Base-by-base conservation (phyloP, 2,888 invertebrate genomes). In the Caenorhabditis macrosperma region DNA sequence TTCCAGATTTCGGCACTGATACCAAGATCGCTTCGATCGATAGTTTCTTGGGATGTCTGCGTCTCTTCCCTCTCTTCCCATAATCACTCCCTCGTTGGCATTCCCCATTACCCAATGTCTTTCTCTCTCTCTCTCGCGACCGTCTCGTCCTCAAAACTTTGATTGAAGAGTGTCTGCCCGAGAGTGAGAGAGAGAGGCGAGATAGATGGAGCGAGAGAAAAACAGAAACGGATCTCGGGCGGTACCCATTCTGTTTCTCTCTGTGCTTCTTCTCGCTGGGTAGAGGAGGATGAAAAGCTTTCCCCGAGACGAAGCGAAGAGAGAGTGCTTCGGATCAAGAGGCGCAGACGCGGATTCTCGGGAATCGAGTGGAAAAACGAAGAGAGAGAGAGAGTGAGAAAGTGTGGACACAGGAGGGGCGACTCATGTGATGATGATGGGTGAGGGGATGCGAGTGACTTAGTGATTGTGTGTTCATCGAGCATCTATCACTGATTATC, bases 141-240 rank as follows among this genome's bases (percentile, higher is more conserved):
- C n/a, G n/a, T n/a, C n/a, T n/a, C n/a, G n/a, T n/a, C n/a, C n/a
- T n/a, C n/a, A 20, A 33, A 41, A 41, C 5, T 46, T 46, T 46
- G 46, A 46, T 46, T 46, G 46, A 46, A 46, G 46, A 46, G 46
- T 35, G 46, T 28, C 52, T 50, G 26, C 17, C 28, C 26, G 24
- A 6, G 66, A 17, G 46, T 48, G 30, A 44, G 24, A 6, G 41
- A 35, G n/a, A 20, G 17, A 33, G 61, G 44, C 24, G 44, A 44
- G 72, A 46, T 30, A 66, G 66, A 52, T 48, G 17, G 66, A 64
- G 64, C 3, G 59, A 66, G 66, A 75, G 59, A 66, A 26, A 20
- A 24, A 63, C 55, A 64, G 66, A 75, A 52, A 28, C 69, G 69
- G 69, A 69, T 69, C 69, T 69, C 67, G 60, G 69, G 69, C 69